Evolutionary conservation across 2,797 vertebrate species (phyloP), one percentile per base, ranked within the genome.

Genomic region (Mormyrus hasselquistii): DNA sequence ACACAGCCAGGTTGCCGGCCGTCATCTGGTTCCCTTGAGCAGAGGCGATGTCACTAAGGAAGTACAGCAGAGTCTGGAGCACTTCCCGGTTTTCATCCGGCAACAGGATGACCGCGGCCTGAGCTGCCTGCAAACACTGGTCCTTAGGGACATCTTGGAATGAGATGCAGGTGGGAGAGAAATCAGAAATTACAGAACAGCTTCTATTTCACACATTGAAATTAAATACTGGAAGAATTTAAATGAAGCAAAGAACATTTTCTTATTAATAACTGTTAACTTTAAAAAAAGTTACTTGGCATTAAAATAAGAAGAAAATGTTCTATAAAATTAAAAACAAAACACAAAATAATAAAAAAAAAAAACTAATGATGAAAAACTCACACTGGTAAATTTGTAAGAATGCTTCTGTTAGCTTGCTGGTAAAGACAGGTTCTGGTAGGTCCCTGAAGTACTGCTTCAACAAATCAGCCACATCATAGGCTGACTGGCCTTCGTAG

Each of bases 11-110:
- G 93, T 95, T 97, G 5, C 96, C 95, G 0, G 96, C 95, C 0
- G 96, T 97, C 97, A 97, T 97, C 93, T 97, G 97, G 94, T 97
- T 97, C 91, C 96, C 96, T 90, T 97, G 93, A 0, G 96, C 96
- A 0, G 94, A 97, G 86, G 97, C 96, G 0, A 97, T 96, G 91
- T 97, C 97, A 0, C 96, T 97, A 73, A 97, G 95, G 92, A 97
- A 97, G 92, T 96, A 97, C 44, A 97, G 95, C 90, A 97, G 90
- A 0, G 97, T 97, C 94, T 97, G 97, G 85, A 97, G 94, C 88
- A 97, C 97, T 93, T 97, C 97, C 8, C 96, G 90, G 93, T 97
- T 97, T 94, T 97, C 96, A 0, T 97, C 97, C 0, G 97, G 96
- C 91, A 97, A 94, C 88, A 97, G 95, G 89, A 97, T 92, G 25